These are phyloP conservation scores for Leucoraja ocellata DNA, from an alignment of 2,797 vertebrate species.

Conservation along the genomic window DNA sequence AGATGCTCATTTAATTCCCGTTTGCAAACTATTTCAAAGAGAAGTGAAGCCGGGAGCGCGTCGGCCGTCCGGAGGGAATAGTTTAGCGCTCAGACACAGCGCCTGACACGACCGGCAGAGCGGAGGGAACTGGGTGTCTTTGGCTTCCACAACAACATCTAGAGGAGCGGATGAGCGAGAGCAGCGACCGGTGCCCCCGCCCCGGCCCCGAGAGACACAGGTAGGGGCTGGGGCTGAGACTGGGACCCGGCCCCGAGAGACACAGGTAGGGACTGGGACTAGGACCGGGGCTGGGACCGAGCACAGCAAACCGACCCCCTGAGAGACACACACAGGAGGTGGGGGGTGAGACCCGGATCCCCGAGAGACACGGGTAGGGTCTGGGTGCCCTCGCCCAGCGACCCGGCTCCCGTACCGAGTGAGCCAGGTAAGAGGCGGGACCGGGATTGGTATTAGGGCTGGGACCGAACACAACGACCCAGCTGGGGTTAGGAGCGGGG, in stretches of 20 bases:
- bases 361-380: too few species aligned
- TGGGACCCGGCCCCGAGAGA: background rate
- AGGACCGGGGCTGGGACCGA: too few species aligned
- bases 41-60: too few species aligned
- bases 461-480: too few species aligned
- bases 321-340: background rate
- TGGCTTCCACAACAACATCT: background rate
- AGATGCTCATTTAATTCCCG: background rate
- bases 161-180: constrained; percentile 3
- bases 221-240: background rate
- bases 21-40: background rate
- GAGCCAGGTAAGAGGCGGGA: background rate
- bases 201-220: background rate
- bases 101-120: background rate
- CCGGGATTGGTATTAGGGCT: background rate
- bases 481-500: too few species aligned
- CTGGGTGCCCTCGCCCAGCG: background rate
- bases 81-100: background rate
- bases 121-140: background rate
- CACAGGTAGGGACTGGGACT: background rate
- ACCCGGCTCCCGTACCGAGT: background rate
- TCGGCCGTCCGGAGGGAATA: background rate
- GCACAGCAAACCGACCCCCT: too few species aligned
- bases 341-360: too few species aligned
- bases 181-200: background rate